A percentile compares a stretch with the other conserved stretches of the same genome.
phyloP scores from a whole-genome alignment of 2,888 invertebrate species.

The Aleiodes testaceus region DNA sequence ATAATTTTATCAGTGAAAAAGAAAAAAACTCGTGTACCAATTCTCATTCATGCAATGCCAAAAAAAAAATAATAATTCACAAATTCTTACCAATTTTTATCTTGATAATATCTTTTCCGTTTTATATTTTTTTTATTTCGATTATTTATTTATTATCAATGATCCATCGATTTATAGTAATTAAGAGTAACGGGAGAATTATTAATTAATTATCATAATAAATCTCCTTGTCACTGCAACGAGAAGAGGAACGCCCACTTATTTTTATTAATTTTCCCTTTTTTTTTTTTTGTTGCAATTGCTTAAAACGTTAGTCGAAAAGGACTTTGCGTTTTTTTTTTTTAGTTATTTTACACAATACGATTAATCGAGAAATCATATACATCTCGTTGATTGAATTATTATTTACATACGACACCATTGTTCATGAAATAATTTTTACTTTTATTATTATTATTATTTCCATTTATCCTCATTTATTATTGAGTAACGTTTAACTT shows the following conservation, averaged over 20 bases:
- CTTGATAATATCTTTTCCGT: too few relatives aligned
- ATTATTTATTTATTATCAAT: constrained; percentile 12
- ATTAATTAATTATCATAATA: constrained; percentile 17
- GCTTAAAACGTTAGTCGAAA: constrained; percentile 5
- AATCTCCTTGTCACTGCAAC: constrained; percentile 34
- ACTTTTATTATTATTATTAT: not conserved
- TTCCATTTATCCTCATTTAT: not conserved
- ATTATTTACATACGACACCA: constrained; percentile 37
- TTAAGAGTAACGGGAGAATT: constrained; percentile 17
- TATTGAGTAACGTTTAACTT: too few relatives aligned
- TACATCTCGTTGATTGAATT: constrained; percentile 35
- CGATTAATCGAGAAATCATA: constrained; percentile 37
- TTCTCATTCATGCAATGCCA: too few relatives aligned
- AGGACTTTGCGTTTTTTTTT: not conserved
- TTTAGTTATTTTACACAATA: constrained; percentile 21
- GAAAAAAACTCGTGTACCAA: not conserved
- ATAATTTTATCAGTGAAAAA: not conserved
- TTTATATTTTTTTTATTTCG: not conserved
- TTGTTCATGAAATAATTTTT: not conserved
- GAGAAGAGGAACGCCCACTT: constrained; percentile 16
- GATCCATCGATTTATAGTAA: constrained; percentile 6
- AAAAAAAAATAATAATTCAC: too few relatives aligned
- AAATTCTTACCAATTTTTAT: too few relatives aligned
- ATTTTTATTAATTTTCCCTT: not conserved
- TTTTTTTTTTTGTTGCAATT: constrained; percentile 5